These are phyloP conservation scores for Fissipunctia ypsillon DNA, from an alignment of 2,888 invertebrate species.

Conservation along the genomic window DNA sequence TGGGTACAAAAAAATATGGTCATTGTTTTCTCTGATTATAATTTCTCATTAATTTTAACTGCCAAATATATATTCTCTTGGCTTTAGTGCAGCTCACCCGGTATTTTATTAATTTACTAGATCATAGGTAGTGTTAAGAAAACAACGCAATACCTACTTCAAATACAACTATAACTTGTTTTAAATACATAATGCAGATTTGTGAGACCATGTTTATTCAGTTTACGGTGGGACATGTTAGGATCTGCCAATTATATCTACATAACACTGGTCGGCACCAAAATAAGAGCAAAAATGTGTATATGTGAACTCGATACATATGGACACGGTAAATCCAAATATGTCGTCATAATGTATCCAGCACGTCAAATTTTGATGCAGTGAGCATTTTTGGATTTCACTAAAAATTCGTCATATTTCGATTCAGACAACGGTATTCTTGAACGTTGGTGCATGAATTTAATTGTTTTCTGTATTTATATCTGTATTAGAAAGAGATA, in stretches of 20 bases:
- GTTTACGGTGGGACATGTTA: background rate
- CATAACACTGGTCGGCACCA: too few species aligned
- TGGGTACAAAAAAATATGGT: background rate
- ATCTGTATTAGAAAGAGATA: too few species aligned
- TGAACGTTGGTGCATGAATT: too few species aligned
- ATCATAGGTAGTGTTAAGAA: background rate
- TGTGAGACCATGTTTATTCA: background rate
- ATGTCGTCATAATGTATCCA: too few species aligned
- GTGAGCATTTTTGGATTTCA: too few species aligned
- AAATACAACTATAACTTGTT: background rate
- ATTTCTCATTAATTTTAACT: conserved; percentile 5
- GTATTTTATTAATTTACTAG: background rate
- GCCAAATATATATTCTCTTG: conserved; percentile 30
- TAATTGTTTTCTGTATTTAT: too few species aligned
- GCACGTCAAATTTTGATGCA: too few species aligned
- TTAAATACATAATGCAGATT: background rate
- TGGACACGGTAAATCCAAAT: too few species aligned
- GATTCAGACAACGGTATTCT: too few species aligned
- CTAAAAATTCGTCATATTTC: too few species aligned
- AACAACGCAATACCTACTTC: background rate
- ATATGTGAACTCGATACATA: too few species aligned
- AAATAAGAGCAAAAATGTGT: too few species aligned
- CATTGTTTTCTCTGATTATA: background rate
- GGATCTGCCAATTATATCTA: background rate
- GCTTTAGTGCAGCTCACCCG: conserved; percentile 15